Evolutionary conservation across 1,140 invertebrate species (phyloP), one percentile per base, ranked within the genome.

Genomic region (Elymnias hypermnestra): DNA sequence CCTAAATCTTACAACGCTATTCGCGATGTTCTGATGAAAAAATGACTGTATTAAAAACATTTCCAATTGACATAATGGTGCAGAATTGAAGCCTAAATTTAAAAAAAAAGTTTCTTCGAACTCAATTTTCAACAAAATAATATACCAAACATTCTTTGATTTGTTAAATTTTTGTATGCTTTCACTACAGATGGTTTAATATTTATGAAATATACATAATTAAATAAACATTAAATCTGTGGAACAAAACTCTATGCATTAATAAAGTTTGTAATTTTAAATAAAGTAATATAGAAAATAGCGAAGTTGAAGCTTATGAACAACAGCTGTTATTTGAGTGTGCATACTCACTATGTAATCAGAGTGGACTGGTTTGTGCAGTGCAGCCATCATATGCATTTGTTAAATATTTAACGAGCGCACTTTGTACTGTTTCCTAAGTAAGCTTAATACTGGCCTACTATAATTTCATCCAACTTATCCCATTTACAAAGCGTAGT

Each of bases 341-440:
- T 50, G 47, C 39, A 37, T 22, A 13, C 40, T 43, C 39, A 22
- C 17, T 18, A 21, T 35, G 51, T 56, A 68, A 70, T 67, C 65
- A 62, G 38, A 37, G 53, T 45, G 56, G 54, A 48, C 53, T 54
- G 55, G 8, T 5, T 51, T 15, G 53, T 44, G 25, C 38, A 21
- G 40, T 14, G n/a, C 9, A 38, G 33, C 53, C 43, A 53, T 57
- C 50, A 60, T 57, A 51, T 60, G 55, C 55, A 57, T 48, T 48
- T 12, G 50, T 49, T 53, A 53, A 53, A 58, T 49, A 53, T 53
- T 53, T 44, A 49, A 58, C 47, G 46, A 38, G 28, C 21, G 36
- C 53, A 26, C 38, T 38, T 19, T 19, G 31, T 18, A 37, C 18
- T 17, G 31, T 18, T 53, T 29, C 39, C 28, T 49, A 41, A 25